Base-by-base conservation (phyloP, 2,797 vertebrate genomes). In the Phylloscopus collybita region DNA sequence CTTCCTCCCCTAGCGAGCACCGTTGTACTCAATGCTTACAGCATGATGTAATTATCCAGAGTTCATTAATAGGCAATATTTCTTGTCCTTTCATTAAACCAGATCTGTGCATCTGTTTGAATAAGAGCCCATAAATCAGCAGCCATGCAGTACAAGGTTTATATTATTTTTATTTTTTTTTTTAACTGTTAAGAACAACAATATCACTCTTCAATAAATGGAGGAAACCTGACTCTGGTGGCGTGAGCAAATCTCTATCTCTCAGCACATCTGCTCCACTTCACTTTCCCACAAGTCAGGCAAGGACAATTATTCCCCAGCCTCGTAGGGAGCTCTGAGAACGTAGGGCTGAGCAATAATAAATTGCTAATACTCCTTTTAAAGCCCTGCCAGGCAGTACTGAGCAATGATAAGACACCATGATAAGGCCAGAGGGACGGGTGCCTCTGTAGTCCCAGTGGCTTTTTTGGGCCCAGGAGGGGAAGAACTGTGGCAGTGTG, bases 1-100 rank as follows among this genome's bases (percentile, higher is more conserved):
- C 53, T 49, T 21, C 16, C 60, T 83, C 90, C 67, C 71, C 66
- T 22, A 49, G 78, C 36, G 92, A 97, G 94, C 92, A 40, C 9
- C 73, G 40, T 36, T 60, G 60, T 79, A 86, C 40, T 93, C 92
- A 96, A 47, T 73, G 91, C 90, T 92, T 88, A 76, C 25, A 82
- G 80, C 60, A 49, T 30, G 91, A 82, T 51, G 73, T 82, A 88
- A 95, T 96, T 92, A 95, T 20, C 61, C 69, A 36, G 74, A 91
- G 65, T 87, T 92, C 92, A 91, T 95, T 95, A 92, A 92, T 25
- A 88, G 88, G 7, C 60, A 72, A n/a, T 66, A 78, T 87, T 93
- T 71, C 54, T 87, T 75, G 64, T 74, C 42, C 74, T 87, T 85
- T 84, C 80, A 61, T 91, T 88, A 88, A 45, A 30, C 7, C 36